These are phyloP conservation scores for Carapus acus DNA, from an alignment of 2,797 vertebrate genomes.

Conservation along the genomic window DNA sequence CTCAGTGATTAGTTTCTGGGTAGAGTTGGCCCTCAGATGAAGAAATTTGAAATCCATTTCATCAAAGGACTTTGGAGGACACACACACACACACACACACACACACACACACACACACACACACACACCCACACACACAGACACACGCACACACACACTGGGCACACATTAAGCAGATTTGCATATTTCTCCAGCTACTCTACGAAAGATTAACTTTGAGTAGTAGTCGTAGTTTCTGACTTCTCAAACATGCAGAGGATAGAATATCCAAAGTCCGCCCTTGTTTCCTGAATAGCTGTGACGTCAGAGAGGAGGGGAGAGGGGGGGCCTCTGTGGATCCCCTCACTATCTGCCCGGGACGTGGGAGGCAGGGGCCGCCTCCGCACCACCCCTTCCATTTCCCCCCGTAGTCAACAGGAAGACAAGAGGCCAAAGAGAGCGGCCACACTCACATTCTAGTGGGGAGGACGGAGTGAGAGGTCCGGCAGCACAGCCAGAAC, in stretches of 20 bases:
- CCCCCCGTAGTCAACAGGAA: constrained; percentile 76
- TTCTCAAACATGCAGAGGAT: constrained; percentile 51
- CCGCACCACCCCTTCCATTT: constrained; percentile 62
- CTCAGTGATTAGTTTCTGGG: constrained; percentile 25
- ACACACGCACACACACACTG: constrained; percentile 4
- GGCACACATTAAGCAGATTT: constrained; percentile 51
- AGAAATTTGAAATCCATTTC: constrained; percentile 36
- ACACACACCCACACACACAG: constrained; percentile 18
- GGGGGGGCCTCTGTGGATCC: constrained; percentile 43
- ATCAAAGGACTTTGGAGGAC: constrained; percentile 6
- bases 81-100: not conserved
- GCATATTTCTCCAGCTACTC: constrained; percentile 42
- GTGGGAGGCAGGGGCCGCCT: constrained; percentile 51
- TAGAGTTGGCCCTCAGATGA: constrained; percentile 20
- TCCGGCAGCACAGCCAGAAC: constrained; percentile 45
- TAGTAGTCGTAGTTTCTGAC: constrained; percentile 25
- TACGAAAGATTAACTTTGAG: constrained; percentile 37
- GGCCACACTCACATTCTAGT: constrained; percentile 32
- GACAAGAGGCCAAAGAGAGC: constrained; percentile 51
- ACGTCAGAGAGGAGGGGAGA: constrained; percentile 52
- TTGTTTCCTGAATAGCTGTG: constrained; percentile 57
- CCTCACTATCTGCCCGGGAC: constrained; percentile 52
- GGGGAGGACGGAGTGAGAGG: constrained; percentile 50
- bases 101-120: not conserved
- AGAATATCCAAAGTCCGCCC: constrained; percentile 47